Conservation (phyloP, 2,888 invertebrate species). For the Amiota minor region DNA sequence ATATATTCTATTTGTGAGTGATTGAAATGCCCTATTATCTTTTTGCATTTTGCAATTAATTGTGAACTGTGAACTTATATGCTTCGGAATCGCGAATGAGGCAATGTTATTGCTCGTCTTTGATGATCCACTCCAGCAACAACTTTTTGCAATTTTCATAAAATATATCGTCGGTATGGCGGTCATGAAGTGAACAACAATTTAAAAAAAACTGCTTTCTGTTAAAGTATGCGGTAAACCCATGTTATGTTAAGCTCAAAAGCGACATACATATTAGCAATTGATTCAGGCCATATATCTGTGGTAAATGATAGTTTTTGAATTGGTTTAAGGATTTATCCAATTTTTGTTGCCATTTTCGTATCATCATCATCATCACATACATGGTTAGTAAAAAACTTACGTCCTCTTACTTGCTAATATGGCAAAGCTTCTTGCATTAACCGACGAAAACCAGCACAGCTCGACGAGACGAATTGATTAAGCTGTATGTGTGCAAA, state of each 20-base stretch:
- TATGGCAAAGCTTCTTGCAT: slow-evolving; percentile 1
- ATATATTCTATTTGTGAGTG: neutral
- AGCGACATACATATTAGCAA: neutral
- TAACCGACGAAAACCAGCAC: neutral
- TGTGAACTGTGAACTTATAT: neutral
- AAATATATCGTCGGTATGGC: neutral
- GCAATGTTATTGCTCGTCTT: neutral
- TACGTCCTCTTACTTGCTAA: neutral
- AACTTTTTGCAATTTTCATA: neutral
- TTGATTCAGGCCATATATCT: neutral
- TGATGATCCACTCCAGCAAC: neutral
- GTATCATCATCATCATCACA: neutral
- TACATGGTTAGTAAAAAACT: neutral
- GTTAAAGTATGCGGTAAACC: neutral
- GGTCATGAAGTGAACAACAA: neutral
- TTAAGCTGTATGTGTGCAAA: no score
- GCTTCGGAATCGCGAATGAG: neutral
- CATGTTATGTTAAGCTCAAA: neutral
- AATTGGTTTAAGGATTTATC: no score
- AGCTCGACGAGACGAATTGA: no score
- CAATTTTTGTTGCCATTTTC: neutral
- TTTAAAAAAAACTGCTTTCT: neutral
- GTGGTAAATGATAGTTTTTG: neutral
- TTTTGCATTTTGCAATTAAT: slow-evolving; percentile 1
- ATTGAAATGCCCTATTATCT: neutral